Conservation (phyloP, 2,888 invertebrate genomes). For the Metallyticus violacea region DNA sequence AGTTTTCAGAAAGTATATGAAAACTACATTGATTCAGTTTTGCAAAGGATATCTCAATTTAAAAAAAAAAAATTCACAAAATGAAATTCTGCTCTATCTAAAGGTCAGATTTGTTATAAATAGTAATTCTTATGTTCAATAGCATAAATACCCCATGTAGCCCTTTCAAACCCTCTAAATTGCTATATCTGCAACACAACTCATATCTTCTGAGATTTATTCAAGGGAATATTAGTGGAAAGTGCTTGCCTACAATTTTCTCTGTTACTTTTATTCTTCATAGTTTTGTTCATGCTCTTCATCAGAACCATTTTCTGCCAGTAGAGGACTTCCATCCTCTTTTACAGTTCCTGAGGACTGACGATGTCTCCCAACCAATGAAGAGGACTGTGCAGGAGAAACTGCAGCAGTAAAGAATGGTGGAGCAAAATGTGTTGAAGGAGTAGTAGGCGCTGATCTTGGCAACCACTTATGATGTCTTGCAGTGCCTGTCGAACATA, state of each 20-base stretch:
- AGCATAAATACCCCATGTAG: no score
- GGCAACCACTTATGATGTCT: slow-evolving; percentile 54
- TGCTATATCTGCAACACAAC: not conserved
- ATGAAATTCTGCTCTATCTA: no score
- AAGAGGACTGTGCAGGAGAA: slow-evolving; percentile 52
- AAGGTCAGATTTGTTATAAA: no score
- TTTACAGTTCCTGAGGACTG: slow-evolving; percentile 49
- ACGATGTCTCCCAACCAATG: slow-evolving; percentile 43
- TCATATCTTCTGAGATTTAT: not conserved
- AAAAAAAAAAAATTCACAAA: no score
- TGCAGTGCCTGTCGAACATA: not conserved
- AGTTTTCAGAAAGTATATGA: no score
- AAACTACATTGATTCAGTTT: no score
- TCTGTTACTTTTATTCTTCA: not conserved
- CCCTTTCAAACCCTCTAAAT: not conserved
- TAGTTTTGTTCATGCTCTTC: slow-evolving; percentile 39
- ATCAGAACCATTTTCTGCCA: slow-evolving; percentile 54
- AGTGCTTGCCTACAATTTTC: not conserved
- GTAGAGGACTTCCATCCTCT: slow-evolving; percentile 62
- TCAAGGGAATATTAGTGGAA: not conserved
- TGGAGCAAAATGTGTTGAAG: slow-evolving; percentile 66
- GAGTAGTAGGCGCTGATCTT: slow-evolving; percentile 77
- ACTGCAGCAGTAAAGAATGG: slow-evolving; percentile 42
- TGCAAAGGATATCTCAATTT: no score
- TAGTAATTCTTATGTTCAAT: no score